Conservation (phyloP, 2,888 invertebrate genomes). For the Cinara cedri region DNA sequence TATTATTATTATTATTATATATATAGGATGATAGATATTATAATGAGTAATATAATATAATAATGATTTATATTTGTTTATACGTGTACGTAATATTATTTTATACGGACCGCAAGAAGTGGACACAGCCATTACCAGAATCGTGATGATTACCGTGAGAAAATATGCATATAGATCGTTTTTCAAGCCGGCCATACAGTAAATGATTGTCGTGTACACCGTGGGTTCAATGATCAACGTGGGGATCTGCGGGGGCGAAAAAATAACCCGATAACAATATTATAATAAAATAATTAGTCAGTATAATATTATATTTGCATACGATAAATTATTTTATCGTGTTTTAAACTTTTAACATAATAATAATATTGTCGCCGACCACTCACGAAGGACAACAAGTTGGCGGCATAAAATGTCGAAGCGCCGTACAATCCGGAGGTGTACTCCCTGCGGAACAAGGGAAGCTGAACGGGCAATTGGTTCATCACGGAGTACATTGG, state of each 20-base stretch:
- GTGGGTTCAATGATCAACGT: conserved; percentile 83
- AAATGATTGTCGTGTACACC: conserved; percentile 80
- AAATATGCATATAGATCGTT: conserved; percentile 72
- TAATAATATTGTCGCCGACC: background rate
- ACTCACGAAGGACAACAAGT: conserved; percentile 80
- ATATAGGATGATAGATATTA: background rate
- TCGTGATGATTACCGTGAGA: conserved; percentile 73
- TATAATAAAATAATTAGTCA: background rate
- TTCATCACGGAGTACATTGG: conserved; percentile 90
- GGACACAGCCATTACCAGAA: conserved; percentile 84
- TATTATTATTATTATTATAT: background rate
- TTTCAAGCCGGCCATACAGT: conserved; percentile 85
- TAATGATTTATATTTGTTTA: background rate
- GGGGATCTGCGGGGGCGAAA: conserved; percentile 71
- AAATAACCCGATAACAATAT: background rate
- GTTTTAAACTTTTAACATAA: background rate
- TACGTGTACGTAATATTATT: conserved; percentile 1
- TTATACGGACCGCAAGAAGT: conserved; percentile 77
- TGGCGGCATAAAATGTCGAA: conserved; percentile 79
- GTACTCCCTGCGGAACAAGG: conserved; percentile 80
- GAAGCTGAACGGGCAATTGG: conserved; percentile 80
- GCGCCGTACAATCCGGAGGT: conserved; percentile 82
- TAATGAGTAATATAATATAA: background rate
- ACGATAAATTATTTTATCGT: background rate
- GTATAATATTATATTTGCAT: background rate